Conservation (phyloP, 2,113 vertebrate species). For the Zootoca vivipara region DNA sequence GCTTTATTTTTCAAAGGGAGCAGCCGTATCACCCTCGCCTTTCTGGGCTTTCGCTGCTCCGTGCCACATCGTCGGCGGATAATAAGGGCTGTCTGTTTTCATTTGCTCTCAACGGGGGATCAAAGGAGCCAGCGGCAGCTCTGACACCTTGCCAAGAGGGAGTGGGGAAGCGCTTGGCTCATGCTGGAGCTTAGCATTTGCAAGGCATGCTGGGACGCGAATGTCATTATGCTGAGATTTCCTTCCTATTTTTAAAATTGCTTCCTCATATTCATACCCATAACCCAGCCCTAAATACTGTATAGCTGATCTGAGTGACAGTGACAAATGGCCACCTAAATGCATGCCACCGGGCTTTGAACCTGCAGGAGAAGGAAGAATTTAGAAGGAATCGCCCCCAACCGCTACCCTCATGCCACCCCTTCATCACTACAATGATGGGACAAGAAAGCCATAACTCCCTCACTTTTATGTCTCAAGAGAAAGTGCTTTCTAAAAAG, state of each 20-base stretch:
- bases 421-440: background rate
- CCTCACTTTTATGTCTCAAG: background rate
- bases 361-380: background rate
- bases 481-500: slow-evolving; percentile 22
- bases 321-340: background rate
- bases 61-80: background rate
- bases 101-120: background rate
- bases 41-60: background rate
- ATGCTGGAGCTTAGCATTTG: background rate
- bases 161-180: background rate
- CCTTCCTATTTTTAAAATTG: background rate
- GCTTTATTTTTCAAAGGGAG: slow-evolving; percentile 2
- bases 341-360: background rate
- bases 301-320: background rate
- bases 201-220: background rate
- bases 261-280: slow-evolving; percentile 18
- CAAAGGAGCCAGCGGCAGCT: background rate
- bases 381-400: background rate
- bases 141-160: slow-evolving; percentile 8
- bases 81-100: slow-evolving; percentile 18
- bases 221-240: slow-evolving; percentile 35
- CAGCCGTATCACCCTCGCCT: background rate
- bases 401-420: too few relatives aligned
- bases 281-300: background rate
- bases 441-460: background rate